phyloP scores from a whole-genome alignment of 2,113 vertebrate species.

The Calcarius ornatus region DNA sequence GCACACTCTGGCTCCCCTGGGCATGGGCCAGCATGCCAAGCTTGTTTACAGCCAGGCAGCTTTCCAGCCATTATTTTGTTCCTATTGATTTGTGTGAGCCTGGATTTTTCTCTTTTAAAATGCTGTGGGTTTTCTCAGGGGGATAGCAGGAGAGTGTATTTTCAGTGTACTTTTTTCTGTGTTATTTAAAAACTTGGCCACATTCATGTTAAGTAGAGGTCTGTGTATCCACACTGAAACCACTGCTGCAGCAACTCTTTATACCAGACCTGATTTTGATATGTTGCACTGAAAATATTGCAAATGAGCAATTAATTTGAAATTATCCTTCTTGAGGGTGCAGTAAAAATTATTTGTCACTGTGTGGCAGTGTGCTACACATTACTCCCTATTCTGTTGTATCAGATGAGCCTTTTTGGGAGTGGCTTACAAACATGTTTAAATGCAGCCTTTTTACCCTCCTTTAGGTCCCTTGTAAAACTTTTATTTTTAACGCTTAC shows the following conservation, averaged over 20 bases:
- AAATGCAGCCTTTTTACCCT: not conserved
- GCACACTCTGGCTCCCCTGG: not conserved
- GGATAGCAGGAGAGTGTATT: accelerated
- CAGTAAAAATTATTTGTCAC: conserved; percentile 18
- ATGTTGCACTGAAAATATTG: not conserved
- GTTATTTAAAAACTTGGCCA: not conserved
- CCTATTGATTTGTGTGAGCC: not conserved
- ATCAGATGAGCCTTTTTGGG: not conserved
- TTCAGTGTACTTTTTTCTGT: not conserved
- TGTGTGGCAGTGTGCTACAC: conserved; percentile 41
- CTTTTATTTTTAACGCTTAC: not conserved
- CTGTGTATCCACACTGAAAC: not conserved
- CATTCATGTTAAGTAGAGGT: not conserved
- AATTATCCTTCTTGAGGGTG: not conserved
- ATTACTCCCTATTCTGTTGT: not conserved
- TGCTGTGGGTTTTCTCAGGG: accelerated
- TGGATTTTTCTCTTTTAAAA: not conserved
- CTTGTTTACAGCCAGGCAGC: not conserved
- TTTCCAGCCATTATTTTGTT: not conserved
- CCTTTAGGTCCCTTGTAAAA: not conserved
- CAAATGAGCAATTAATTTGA: not conserved
- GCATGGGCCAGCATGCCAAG: accelerated
- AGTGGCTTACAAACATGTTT: not conserved
- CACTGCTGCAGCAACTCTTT: not conserved
- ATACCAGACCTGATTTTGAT: not conserved